Evolutionary conservation across 2,797 vertebrate genomes (phyloP).

Genomic region (Centropyge bicolor): DNA sequence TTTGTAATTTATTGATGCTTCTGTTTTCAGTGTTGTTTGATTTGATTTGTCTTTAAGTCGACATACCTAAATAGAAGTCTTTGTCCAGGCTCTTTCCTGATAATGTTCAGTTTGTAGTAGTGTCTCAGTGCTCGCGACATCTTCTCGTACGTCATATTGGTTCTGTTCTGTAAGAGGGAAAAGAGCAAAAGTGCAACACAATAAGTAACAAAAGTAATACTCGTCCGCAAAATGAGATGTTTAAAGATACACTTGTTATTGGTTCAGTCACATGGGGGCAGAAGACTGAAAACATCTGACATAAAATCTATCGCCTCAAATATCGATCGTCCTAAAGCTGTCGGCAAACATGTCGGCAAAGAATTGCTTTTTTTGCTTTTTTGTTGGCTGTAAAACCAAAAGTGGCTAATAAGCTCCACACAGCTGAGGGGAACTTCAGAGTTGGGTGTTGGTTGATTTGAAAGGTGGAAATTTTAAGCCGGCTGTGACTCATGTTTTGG

Average conservation of each 20-base stretch:
- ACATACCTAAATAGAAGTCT: constrained; percentile 95
- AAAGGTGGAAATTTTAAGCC: neutral
- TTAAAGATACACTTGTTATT: neutral
- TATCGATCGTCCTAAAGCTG: neutral
- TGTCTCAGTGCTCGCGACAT: constrained; percentile 99
- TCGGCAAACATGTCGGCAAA: neutral
- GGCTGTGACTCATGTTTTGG: neutral
- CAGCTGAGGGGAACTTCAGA: neutral
- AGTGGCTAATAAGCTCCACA: too few relatives aligned
- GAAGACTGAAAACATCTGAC: neutral
- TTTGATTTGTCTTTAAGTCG: neutral
- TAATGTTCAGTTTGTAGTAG: constrained; percentile 99
- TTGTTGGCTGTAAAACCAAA: neutral
- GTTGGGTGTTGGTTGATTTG: neutral
- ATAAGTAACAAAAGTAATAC: neutral
- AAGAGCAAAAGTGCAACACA: neutral
- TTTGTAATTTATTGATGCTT: neutral
- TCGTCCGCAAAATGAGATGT: neutral
- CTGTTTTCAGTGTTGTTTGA: neutral
- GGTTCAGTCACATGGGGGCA: neutral
- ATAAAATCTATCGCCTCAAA: neutral
- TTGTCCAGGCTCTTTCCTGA: constrained; percentile 98
- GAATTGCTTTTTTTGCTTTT: neutral
- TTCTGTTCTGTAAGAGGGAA: constrained; percentile 94
- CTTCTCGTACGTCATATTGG: constrained; percentile 99